A percentile compares a stretch with the other conserved stretches of the same genome.
These are phyloP conservation scores for Calcarius lapponicus DNA, from an alignment of 2,797 vertebrate species.

Conservation along the genomic window DNA sequence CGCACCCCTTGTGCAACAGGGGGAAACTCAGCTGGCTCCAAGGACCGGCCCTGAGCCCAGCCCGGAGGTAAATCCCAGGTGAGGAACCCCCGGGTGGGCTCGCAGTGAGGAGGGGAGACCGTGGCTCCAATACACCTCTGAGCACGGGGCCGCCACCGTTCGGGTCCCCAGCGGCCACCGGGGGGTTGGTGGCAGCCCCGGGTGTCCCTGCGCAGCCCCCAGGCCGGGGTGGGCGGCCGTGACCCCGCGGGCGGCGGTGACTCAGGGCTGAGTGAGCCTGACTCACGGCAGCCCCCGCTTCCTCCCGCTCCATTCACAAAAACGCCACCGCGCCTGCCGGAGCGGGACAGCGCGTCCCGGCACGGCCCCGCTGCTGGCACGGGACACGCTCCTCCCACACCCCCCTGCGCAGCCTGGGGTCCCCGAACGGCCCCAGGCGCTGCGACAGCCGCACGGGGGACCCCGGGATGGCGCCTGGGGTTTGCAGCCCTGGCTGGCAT, in stretches of 20 bases:
- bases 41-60: neutral
- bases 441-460: rapidly evolving
- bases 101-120: rapidly evolving
- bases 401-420: neutral
- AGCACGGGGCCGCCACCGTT: rapidly evolving
- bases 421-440: neutral
- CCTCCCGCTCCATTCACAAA: constrained; percentile 87
- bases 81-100: neutral
- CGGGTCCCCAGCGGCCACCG: neutral
- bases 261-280: constrained; percentile 77
- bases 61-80: neutral
- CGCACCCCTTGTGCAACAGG: rapidly evolving
- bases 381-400: neutral
- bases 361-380: constrained; percentile 57
- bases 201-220: neutral
- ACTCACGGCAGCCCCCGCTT: constrained; percentile 69
- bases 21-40: neutral
- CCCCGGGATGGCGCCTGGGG: rapidly evolving
- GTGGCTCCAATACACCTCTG: rapidly evolving
- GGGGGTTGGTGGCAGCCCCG: neutral
- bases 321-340: constrained; percentile 28
- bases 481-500: neutral
- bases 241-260: constrained; percentile 25
- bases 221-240: neutral
- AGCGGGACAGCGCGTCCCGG: neutral